Evolutionary conservation across 2,113 vertebrate species (phyloP).

Genomic region (Entosphenus tridentatus): DNA sequence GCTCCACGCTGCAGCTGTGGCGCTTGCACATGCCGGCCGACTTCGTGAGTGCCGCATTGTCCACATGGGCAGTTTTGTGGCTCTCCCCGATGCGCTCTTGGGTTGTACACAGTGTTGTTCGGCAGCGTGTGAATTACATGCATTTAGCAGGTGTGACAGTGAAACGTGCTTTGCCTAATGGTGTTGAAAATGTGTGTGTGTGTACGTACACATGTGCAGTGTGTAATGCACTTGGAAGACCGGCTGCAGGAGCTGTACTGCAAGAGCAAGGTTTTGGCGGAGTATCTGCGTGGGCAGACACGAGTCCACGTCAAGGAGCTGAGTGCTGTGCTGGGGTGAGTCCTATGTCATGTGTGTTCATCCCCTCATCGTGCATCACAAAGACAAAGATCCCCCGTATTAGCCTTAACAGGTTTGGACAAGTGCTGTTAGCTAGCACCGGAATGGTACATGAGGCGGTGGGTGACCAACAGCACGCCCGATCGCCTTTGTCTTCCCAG

Average conservation of each 20-base stretch:
- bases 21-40: slow-evolving; percentile 85
- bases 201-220: slow-evolving; percentile 22
- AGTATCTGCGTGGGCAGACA: slow-evolving; percentile 88
- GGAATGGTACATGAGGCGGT: too few relatives aligned
- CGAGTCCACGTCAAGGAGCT: slow-evolving; percentile 90
- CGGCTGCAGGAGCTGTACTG: slow-evolving; percentile 90
- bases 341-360: background rate
- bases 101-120: too few relatives aligned
- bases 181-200: too few relatives aligned
- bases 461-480: too few relatives aligned
- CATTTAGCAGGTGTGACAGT: too few relatives aligned
- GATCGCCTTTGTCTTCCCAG: too few relatives aligned
- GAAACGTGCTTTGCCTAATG: too few relatives aligned
- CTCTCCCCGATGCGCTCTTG: too few relatives aligned
- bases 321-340: slow-evolving; percentile 76
- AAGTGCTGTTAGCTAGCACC: background rate
- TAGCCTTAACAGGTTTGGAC: background rate
- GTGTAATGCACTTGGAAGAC: slow-evolving; percentile 94
- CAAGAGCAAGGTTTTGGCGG: slow-evolving; percentile 90
- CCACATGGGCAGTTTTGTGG: too few relatives aligned
- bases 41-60: slow-evolving; percentile 41
- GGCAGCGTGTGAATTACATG: too few relatives aligned
- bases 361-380: background rate
- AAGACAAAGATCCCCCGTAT: background rate
- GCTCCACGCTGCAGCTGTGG: slow-evolving; percentile 91